phyloP scores from a whole-genome alignment of 2,888 invertebrate species.

The Campoplex nolae region DNA sequence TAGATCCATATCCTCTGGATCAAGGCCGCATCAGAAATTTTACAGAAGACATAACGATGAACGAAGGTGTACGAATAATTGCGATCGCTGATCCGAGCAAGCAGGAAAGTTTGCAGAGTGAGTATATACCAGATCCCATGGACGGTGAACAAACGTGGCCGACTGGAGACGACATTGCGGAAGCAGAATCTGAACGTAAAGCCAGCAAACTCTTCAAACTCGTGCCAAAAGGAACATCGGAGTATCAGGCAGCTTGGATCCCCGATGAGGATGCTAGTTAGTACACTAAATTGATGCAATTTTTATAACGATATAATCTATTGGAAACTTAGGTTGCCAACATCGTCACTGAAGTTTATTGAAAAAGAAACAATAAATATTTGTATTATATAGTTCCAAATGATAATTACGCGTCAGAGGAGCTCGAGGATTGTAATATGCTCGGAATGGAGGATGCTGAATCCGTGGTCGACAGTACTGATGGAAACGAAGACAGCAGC shows the following conservation, averaged over 20 bases:
- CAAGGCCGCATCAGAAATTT: slow-evolving; percentile 79
- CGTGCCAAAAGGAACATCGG: slow-evolving; percentile 98
- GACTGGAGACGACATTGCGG: slow-evolving; percentile 94
- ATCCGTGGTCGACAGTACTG: slow-evolving; percentile 76
- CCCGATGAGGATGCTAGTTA: slow-evolving; percentile 88
- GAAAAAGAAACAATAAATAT: neutral
- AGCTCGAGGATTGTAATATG: slow-evolving; percentile 84
- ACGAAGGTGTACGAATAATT: slow-evolving; percentile 85
- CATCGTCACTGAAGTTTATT: neutral
- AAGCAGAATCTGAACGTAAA: slow-evolving; percentile 87
- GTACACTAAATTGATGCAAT: slow-evolving; percentile 17
- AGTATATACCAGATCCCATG: slow-evolving; percentile 95
- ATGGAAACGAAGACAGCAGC: slow-evolving; percentile 85
- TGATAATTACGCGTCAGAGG: slow-evolving; percentile 85
- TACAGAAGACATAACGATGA: slow-evolving; percentile 83
- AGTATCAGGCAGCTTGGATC: slow-evolving; percentile 98
- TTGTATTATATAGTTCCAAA: slow-evolving; percentile 83
- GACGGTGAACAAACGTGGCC: slow-evolving; percentile 99
- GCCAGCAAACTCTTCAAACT: slow-evolving; percentile 89
- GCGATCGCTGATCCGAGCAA: slow-evolving; percentile 88
- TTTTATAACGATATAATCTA: neutral
- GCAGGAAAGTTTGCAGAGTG: slow-evolving; percentile 91
- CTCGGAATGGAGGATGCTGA: slow-evolving; percentile 77
- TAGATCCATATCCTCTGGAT: slow-evolving; percentile 89
- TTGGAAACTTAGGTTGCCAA: neutral